Conservation (phyloP, 2,888 invertebrate species). For the Slavum lentiscoides region DNA sequence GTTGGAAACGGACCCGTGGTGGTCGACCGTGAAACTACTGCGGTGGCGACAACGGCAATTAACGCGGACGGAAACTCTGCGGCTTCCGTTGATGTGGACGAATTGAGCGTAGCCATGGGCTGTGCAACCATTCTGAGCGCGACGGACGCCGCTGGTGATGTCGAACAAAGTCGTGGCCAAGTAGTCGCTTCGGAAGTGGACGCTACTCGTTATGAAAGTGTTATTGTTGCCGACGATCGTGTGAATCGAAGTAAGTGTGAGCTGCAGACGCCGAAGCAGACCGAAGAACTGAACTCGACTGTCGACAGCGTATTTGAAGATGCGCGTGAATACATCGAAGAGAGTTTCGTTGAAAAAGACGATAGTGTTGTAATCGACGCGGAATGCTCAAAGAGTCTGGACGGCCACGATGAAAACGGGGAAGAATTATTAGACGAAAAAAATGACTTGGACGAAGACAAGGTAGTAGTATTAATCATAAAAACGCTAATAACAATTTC, state of each 20-base stretch:
- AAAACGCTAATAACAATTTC: no score
- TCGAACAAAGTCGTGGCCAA: background rate
- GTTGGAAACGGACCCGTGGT: background rate
- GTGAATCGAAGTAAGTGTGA: background rate
- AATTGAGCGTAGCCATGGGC: slow-evolving; percentile 1
- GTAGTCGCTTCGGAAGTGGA: background rate
- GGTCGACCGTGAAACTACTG: background rate
- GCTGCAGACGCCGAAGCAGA: no score
- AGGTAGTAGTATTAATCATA: background rate
- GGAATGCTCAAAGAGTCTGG: background rate
- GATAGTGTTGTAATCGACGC: background rate
- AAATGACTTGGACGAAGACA: background rate
- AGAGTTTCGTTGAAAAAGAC: background rate
- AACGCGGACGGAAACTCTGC: background rate
- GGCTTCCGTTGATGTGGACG: background rate
- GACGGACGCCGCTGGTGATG: background rate
- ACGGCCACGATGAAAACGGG: no score
- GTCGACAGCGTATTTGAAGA: background rate
- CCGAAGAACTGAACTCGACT: background rate
- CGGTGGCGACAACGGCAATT: background rate
- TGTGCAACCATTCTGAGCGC: background rate
- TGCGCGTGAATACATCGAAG: slow-evolving; percentile 7
- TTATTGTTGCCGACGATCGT: background rate
- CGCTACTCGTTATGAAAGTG: background rate
- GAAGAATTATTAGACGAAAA: background rate